These are phyloP conservation scores for Bellardia bayeri DNA, from an alignment of 2,888 invertebrate species.

Conservation along the genomic window DNA sequence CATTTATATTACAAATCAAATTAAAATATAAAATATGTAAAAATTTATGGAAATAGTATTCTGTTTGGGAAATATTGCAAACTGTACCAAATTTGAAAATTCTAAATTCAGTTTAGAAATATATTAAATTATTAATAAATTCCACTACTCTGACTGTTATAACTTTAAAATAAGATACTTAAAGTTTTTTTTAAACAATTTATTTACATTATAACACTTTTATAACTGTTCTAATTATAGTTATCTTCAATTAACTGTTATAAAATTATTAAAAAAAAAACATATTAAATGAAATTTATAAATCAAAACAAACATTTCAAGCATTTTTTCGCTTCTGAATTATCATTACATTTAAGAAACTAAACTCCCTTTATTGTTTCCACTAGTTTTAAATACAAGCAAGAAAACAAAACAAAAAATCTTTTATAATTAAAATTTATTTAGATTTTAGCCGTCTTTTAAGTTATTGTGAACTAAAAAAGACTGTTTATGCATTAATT, in stretches of 20 bases:
- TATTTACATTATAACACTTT: constrained; percentile 8
- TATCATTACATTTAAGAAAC: constrained; percentile 63
- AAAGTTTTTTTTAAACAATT: not conserved
- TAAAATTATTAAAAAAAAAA: not conserved
- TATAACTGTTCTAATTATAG: constrained; percentile 22
- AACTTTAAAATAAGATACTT: not conserved
- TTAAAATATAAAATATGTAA: too few relatives aligned
- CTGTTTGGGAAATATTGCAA: too few relatives aligned
- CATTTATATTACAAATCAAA: too few relatives aligned
- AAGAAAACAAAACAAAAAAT: constrained; percentile 31
- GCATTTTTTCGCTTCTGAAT: constrained; percentile 56
- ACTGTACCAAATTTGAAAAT: too few relatives aligned
- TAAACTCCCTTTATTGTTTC: constrained; percentile 36
- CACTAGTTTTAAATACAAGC: constrained; percentile 39
- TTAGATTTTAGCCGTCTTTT: constrained; percentile 74
- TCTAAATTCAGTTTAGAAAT: too few relatives aligned
- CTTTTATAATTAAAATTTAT: constrained; percentile 64
- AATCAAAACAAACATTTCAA: constrained; percentile 49
- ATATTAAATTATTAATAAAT: too few relatives aligned
- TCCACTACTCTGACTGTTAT: too few relatives aligned
- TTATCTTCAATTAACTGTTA: constrained; percentile 35
- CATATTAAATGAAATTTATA: not conserved
- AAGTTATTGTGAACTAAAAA: constrained; percentile 81
- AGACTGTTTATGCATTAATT: constrained; percentile 83
- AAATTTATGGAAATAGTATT: too few relatives aligned